These are phyloP conservation scores for Barnardius zonarius DNA, from an alignment of 2,113 vertebrate species.

Conservation along the genomic window DNA sequence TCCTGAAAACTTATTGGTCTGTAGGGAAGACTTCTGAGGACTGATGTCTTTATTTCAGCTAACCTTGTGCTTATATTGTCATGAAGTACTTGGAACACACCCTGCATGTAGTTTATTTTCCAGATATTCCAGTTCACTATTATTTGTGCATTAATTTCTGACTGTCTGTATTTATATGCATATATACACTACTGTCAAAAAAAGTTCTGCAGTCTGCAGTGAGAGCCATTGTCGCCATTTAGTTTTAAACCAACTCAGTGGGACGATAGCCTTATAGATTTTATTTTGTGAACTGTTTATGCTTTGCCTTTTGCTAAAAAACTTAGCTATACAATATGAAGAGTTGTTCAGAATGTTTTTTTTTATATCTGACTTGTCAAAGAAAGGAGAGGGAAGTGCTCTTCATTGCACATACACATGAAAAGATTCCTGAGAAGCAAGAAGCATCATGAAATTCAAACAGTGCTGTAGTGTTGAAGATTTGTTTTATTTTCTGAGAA, in stretches of 20 bases:
- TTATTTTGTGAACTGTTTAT: constrained; percentile 33
- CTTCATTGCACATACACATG: background rate
- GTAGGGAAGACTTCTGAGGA: background rate
- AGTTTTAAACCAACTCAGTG: constrained; percentile 5
- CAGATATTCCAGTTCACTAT: background rate
- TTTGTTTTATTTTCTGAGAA: constrained; percentile 4
- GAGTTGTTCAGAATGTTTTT: constrained; percentile 19
- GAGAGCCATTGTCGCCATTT: constrained; percentile 7
- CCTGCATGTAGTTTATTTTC: background rate
- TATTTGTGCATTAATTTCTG: background rate
- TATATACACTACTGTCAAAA: background rate
- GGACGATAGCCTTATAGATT: constrained; percentile 8
- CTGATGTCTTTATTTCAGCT: background rate
- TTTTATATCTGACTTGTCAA: background rate
- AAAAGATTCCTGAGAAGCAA: constrained; percentile 40
- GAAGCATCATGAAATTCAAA: constrained; percentile 5
- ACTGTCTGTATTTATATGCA: background rate
- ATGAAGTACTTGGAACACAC: background rate
- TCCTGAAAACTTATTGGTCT: background rate
- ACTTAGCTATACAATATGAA: background rate
- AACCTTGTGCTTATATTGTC: background rate
- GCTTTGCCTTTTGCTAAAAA: constrained; percentile 36
- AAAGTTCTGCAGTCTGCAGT: background rate
- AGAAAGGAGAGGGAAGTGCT: background rate
- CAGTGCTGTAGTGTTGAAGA: background rate